Conservation (phyloP, 64 coral and sea anemone genomes). For the Montipora foliosa region DNA sequence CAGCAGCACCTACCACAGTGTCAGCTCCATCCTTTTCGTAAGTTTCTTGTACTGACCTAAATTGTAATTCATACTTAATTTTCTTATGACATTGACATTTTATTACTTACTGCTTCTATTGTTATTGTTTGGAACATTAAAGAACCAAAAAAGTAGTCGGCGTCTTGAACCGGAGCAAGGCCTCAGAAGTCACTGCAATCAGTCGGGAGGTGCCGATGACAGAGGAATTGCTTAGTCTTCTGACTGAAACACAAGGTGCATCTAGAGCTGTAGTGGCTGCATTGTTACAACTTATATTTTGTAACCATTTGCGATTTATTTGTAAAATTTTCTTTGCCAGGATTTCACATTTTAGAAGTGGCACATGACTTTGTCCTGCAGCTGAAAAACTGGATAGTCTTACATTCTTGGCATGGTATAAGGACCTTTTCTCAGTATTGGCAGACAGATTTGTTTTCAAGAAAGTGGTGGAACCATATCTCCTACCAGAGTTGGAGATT, state of each 20-base stretch:
- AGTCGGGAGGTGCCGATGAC: not conserved
- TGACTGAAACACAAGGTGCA: not conserved
- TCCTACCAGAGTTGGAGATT: slow-evolving; percentile 26
- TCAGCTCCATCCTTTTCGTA: not conserved
- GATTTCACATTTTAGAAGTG: not conserved
- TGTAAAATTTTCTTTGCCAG: not conserved
- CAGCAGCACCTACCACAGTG: not conserved
- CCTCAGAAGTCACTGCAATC: not conserved
- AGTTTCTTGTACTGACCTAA: not conserved
- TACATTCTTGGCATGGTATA: slow-evolving; percentile 3
- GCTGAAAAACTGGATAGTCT: not conserved
- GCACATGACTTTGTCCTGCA: slow-evolving; percentile 12
- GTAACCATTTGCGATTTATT: not conserved
- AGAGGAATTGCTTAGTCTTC: not conserved
- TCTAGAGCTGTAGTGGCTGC: too few species aligned
- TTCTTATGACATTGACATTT: not conserved
- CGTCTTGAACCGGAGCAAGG: not conserved
- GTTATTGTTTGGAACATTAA: not conserved
- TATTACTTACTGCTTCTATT: not conserved
- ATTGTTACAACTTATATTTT: not conserved
- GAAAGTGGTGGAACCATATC: slow-evolving; percentile 24
- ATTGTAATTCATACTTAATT: not conserved
- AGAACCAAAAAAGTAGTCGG: not conserved
- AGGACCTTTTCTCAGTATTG: not conserved
- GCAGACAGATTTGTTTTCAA: slow-evolving; percentile 38